These are phyloP conservation scores for Trichacis sp. DNA, from an alignment of 2,888 invertebrate genomes.

Conservation along the genomic window DNA sequence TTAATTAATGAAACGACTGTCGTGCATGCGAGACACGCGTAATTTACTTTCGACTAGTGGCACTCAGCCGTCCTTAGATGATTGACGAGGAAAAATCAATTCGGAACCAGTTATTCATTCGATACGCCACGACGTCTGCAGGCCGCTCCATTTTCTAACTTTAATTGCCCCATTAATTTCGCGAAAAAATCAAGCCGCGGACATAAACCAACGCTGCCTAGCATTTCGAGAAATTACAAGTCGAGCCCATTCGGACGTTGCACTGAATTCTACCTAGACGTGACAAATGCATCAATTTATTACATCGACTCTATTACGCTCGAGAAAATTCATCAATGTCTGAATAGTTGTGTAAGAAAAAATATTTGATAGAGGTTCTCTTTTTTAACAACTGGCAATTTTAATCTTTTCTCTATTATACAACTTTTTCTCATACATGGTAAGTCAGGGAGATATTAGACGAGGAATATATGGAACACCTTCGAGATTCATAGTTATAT, in stretches of 20 bases:
- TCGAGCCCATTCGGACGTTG: no score
- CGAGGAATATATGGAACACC: no score
- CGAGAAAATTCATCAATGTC: not conserved
- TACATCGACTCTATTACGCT: not conserved
- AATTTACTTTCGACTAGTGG: slow-evolving; percentile 26
- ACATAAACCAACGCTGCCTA: not conserved
- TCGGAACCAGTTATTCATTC: slow-evolving; percentile 44
- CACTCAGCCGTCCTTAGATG: slow-evolving; percentile 36
- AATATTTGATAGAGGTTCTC: no score
- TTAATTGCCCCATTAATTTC: slow-evolving; percentile 49
- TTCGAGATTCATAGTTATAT: no score
- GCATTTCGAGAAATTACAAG: not conserved
- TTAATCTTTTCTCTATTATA: no score
- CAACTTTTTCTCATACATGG: no score
- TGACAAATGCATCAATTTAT: not conserved
- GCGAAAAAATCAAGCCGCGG: slow-evolving; percentile 11
- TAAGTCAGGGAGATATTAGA: no score
- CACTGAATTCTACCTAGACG: no score
- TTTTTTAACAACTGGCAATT: no score
- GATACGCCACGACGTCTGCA: slow-evolving; percentile 15
- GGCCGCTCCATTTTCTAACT: slow-evolving; percentile 18
- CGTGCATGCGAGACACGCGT: slow-evolving; percentile 28
- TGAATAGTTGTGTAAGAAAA: no score
- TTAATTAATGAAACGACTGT: slow-evolving; percentile 57
- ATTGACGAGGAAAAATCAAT: slow-evolving; percentile 53